These are phyloP conservation scores for Endotricha flammealis DNA, from an alignment of 2,888 invertebrate genomes.

Conservation along the genomic window DNA sequence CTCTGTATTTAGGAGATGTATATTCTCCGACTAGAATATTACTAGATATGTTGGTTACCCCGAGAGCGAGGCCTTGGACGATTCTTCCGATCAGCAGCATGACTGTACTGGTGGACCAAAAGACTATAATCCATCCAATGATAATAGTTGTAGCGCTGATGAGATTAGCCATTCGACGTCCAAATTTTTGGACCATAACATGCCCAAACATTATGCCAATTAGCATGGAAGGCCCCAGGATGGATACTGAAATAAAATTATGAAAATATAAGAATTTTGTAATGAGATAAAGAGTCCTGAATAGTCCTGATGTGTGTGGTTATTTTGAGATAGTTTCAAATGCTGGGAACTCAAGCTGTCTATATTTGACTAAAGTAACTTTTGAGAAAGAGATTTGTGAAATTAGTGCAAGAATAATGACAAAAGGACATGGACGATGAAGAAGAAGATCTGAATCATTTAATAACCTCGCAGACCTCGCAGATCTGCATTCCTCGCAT, in stretches of 20 bases:
- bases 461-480: too few relatives aligned
- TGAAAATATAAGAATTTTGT: slow-evolving; percentile 3
- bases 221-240: slow-evolving; percentile 37
- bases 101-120: slow-evolving; percentile 31
- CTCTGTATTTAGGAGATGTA: slow-evolving; percentile 72
- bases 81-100: slow-evolving; percentile 50
- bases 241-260: slow-evolving; percentile 39
- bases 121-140: slow-evolving; percentile 68
- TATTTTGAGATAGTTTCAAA: too few relatives aligned
- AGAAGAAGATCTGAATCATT: too few relatives aligned
- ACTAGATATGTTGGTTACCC: slow-evolving; percentile 71
- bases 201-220: slow-evolving; percentile 38
- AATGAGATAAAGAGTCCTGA: background rate
- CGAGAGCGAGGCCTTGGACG: slow-evolving; percentile 62
- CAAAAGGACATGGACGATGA: too few relatives aligned
- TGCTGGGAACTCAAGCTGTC: too few relatives aligned
- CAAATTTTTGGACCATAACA: slow-evolving; percentile 67
- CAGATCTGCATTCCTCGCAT: too few relatives aligned
- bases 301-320: too few relatives aligned
- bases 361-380: too few relatives aligned
- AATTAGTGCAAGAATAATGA: too few relatives aligned
- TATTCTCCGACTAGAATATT: slow-evolving; percentile 76
- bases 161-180: slow-evolving; percentile 65
- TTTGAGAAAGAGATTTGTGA: too few relatives aligned
- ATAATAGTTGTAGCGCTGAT: slow-evolving; percentile 59